Conservation (phyloP, 1,140 invertebrate genomes). For the Halyomorpha halys region DNA sequence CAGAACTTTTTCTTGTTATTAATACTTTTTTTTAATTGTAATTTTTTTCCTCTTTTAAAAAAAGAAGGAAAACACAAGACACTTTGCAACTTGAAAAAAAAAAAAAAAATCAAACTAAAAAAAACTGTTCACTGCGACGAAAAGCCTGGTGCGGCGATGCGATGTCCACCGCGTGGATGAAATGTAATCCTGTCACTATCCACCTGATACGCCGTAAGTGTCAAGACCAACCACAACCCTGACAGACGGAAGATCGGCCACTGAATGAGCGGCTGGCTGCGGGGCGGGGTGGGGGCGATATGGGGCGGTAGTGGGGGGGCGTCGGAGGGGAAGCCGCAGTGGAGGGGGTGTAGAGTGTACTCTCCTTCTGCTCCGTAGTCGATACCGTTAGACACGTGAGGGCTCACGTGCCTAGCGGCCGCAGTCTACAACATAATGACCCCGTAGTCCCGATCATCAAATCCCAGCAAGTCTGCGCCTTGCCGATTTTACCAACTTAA, state of each 20-base stretch:
- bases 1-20: slow-evolving; percentile 3
- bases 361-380: not conserved
- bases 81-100: not conserved
- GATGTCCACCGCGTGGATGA: not conserved
- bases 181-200: not conserved
- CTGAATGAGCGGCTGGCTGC: not conserved
- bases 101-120: not conserved
- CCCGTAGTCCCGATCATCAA: not conserved
- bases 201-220: not conserved
- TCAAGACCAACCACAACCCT: not conserved
- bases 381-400: slow-evolving; percentile 15
- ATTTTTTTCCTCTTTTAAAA: not conserved
- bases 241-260: not conserved
- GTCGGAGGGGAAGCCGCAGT: not conserved
- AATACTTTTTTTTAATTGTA: not conserved
- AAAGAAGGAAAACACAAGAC: not conserved
- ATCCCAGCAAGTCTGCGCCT: not conserved
- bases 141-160: not conserved
- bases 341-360: not conserved
- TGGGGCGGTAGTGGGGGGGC: not conserved
- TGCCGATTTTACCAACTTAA: not conserved
- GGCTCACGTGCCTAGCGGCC: slow-evolving; percentile 12
- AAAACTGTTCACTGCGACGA: not conserved
- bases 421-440: slow-evolving; percentile 6
- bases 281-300: not conserved